Base-by-base conservation (phyloP, 2,797 vertebrate genomes). In the Notamacropus eugenii region DNA sequence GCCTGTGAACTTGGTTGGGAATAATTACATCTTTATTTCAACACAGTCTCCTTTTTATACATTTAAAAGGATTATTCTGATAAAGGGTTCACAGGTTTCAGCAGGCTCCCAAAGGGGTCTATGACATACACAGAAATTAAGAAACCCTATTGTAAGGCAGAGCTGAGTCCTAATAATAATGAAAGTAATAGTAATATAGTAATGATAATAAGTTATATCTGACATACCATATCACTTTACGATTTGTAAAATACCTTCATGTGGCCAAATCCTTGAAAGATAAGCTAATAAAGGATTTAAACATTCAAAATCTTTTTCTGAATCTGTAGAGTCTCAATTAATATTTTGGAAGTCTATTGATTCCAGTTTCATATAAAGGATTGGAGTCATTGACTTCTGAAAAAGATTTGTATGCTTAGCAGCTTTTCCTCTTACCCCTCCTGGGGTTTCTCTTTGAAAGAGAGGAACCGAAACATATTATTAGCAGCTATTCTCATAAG, bases 311-410 rank as follows among this genome's bases (percentile, higher is more conserved):
- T 87, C 40, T 46, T 87, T 58, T 95, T 46, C 27, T 58, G 22
- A 96, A 2, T 90, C 58, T 95, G 58, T 40, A 97, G 58, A 67
- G 90, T 92, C 2, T 92, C 52, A 56, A 0, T 2, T 82, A 82
- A 87, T 87, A 52, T 28, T 93, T 92, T 93, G 40, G 24, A 55
- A 59, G 14, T 57, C 55, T 96, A 16, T 90, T 95, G 91, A 52
- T 95, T 93, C 50, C 93, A 87, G 19, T 95, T 95, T 93, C 91
- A 93, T 90, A 92, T 59, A 95, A 96, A 93, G 93, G 95, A 95
- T 93, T 55, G 92, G 90, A 50, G 90, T 50, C 16, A 54, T 92
- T 95, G 95, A 90, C 90, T 95, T 93, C 87, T 28, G 59, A 54
- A 34, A 57, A 59, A 16, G 28, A 56, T 95, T 93, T 22, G 82